Evolutionary conservation across 2,888 invertebrate species (phyloP).

Genomic region (Caenorhabditis imperialis): DNA sequence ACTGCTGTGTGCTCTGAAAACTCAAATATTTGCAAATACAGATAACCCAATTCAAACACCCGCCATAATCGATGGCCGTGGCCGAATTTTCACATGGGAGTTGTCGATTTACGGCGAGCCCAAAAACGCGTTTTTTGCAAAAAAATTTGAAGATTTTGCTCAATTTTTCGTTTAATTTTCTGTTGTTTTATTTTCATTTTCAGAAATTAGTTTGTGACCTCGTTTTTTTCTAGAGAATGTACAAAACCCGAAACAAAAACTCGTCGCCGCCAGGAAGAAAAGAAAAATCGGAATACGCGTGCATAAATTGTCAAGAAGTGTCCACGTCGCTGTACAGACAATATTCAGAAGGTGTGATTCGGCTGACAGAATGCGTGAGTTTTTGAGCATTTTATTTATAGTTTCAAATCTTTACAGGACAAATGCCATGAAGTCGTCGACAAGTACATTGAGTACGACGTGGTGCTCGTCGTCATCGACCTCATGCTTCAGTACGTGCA

Average conservation of each 20-base stretch:
- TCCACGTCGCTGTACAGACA: constrained; percentile 62
- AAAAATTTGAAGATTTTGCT: neutral
- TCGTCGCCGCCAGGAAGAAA: neutral
- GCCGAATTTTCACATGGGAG: too few relatives aligned
- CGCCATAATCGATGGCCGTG: too few relatives aligned
- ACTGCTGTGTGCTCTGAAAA: neutral
- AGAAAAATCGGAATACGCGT: constrained; percentile 55
- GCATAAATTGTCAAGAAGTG: constrained; percentile 69
- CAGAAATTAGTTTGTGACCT: neutral
- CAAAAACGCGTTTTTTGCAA: too few relatives aligned
- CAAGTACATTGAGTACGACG: constrained; percentile 92
- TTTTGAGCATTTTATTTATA: constrained; percentile 3
- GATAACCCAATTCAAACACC: too few relatives aligned
- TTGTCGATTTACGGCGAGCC: too few relatives aligned
- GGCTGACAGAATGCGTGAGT: constrained; percentile 75
- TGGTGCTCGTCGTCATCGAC: constrained; percentile 90
- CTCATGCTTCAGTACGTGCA: constrained; percentile 86
- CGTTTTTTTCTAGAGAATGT: constrained; percentile 8
- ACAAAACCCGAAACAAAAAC: constrained; percentile 18
- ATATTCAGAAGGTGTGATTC: constrained; percentile 72
- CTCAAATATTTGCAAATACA: neutral
- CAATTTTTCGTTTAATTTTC: neutral
- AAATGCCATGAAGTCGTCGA: constrained; percentile 87
- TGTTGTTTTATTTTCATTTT: neutral
- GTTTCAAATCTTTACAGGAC: constrained; percentile 81